Evolutionary conservation across 2,113 vertebrate species (phyloP).

Genomic region (Galbula dea): DNA sequence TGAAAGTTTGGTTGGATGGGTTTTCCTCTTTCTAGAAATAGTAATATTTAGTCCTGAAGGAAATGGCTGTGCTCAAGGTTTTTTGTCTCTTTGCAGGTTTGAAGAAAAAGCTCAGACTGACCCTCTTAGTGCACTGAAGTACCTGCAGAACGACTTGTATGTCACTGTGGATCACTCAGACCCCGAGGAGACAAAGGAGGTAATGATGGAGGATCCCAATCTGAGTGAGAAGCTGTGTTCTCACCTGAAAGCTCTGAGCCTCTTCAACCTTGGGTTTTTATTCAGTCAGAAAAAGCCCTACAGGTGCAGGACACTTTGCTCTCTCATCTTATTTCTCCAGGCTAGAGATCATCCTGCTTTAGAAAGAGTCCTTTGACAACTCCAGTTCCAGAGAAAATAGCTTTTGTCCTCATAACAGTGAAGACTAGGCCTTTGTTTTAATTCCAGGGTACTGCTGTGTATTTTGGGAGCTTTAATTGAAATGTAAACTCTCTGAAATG

Average conservation of each 20-base stretch:
- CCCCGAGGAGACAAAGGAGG: slow-evolving; percentile 97
- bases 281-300: neutral
- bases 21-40: neutral
- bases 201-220: slow-evolving; percentile 30
- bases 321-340: neutral
- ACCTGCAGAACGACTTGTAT: slow-evolving; percentile 95
- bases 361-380: neutral
- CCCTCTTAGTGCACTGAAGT: slow-evolving; percentile 93
- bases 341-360: neutral
- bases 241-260: neutral
- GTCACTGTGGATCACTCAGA: slow-evolving; percentile 97
- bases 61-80: neutral
- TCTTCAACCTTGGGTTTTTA: neutral
- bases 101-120: slow-evolving; percentile 97
- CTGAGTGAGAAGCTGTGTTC: neutral
- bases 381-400: slow-evolving; percentile 8
- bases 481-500: slow-evolving; percentile 51
- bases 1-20: neutral
- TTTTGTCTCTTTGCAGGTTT: slow-evolving; percentile 79
- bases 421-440: slow-evolving; percentile 40
- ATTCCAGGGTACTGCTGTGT: slow-evolving; percentile 1
- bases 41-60: neutral
- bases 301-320: neutral
- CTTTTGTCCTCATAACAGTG: neutral
- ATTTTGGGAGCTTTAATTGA: slow-evolving; percentile 52